phyloP scores from a whole-genome alignment of 2,888 invertebrate species.

The Xestia ashworthii region DNA sequence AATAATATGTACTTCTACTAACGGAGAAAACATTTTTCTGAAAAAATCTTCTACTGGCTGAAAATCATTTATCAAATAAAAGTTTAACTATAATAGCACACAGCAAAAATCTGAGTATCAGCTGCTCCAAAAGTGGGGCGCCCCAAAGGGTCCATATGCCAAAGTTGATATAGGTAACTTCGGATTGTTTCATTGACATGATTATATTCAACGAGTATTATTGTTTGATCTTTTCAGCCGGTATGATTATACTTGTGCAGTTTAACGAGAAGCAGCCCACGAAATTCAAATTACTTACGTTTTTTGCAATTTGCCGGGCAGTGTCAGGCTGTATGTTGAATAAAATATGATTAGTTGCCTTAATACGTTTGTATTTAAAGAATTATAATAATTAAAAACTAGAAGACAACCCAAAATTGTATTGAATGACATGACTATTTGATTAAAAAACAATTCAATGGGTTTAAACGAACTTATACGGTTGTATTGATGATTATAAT shows the following conservation, averaged over 20 bases:
- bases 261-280: background rate
- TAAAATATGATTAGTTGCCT: no score
- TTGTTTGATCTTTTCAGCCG: background rate
- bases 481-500: no score
- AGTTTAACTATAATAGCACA: background rate
- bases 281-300: no score
- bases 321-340: no score
- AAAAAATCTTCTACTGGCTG: background rate
- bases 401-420: no score
- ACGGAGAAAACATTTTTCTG: background rate
- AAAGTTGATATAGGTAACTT: background rate
- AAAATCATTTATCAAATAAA: background rate
- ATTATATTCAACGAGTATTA: background rate
- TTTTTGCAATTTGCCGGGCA: no score
- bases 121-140: background rate
- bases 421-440: no score
- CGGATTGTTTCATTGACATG: background rate
- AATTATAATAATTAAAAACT: no score
- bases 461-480: no score
- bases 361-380: no score
- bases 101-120: background rate
- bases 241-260: background rate
- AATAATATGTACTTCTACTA: no score
- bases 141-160: background rate
- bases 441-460: no score